These are phyloP conservation scores for Turritopsis dohrnii DNA, from an alignment of 30 jellyfish, hydroid and myxozoan species.

Conservation along the genomic window DNA sequence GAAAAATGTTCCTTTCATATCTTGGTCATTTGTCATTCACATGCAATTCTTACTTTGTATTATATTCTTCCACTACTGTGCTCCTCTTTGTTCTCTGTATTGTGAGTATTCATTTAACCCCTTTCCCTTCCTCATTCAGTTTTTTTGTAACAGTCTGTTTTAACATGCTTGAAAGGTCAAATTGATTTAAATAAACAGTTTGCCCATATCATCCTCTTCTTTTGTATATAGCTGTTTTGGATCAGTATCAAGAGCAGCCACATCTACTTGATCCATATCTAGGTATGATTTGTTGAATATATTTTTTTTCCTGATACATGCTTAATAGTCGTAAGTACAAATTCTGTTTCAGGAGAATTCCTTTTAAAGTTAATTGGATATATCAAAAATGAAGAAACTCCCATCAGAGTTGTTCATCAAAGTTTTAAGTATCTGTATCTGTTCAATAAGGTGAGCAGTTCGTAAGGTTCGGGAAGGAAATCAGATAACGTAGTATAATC, in stretches of 20 bases:
- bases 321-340: background rate
- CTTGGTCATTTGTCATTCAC: background rate
- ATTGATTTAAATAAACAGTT: too few relatives aligned
- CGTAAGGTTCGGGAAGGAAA: too few relatives aligned
- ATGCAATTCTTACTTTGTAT: too few relatives aligned
- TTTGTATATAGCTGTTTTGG: constrained; percentile 42
- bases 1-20: background rate
- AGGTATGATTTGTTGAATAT: constrained; percentile 34
- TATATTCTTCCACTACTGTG: background rate
- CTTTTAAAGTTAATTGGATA: constrained; percentile 22
- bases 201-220: background rate
- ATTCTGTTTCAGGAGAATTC: constrained; percentile 29
- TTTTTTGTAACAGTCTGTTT: too few relatives aligned
- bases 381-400: constrained; percentile 32
- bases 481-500: too few relatives aligned
- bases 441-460: constrained; percentile 49
- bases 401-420: constrained; percentile 51
- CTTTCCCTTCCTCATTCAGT: too few relatives aligned
- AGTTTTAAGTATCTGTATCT: constrained; percentile 65
- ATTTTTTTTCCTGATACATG: background rate
- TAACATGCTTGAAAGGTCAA: too few relatives aligned
- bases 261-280: constrained; percentile 74
- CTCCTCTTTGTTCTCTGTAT: too few relatives aligned
- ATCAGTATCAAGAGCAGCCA: constrained; percentile 84
- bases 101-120: too few relatives aligned